Percentiles rank a stretch among this genome's conserved stretches.
phyloP scores from a whole-genome alignment of 2,113 vertebrate genomes.

The Nesoenas mayeri region DNA sequence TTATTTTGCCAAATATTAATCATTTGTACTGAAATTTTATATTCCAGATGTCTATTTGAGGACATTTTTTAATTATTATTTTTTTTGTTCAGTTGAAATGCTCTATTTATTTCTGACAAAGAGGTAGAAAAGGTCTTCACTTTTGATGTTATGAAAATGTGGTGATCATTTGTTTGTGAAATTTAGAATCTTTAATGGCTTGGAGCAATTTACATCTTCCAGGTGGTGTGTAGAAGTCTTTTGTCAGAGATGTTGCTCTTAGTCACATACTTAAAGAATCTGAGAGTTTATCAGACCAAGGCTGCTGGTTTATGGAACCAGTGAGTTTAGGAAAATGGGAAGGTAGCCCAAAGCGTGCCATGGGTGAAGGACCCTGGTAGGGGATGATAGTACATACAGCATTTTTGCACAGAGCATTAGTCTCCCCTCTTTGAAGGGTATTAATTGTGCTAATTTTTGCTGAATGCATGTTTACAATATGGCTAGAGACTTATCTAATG shows the following conservation, averaged over 20 bases:
- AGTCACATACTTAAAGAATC: neutral
- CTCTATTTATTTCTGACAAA: neutral
- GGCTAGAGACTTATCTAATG: neutral
- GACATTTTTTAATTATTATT: neutral
- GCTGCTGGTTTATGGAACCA: neutral
- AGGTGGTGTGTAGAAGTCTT: neutral
- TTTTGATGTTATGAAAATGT: neutral
- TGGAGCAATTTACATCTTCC: neutral
- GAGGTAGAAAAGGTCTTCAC: neutral
- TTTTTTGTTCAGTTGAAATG: neutral
- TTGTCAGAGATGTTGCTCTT: neutral
- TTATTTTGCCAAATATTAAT: slow-evolving; percentile 46
- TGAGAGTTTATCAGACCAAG: neutral
- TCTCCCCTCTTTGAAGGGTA: neutral
- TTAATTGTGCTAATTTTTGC: neutral
- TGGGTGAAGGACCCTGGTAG: neutral
- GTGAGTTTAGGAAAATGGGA: neutral
- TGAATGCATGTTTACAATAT: neutral
- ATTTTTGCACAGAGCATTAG: neutral
- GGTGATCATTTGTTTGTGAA: neutral
- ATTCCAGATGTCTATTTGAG: neutral
- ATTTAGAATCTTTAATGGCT: neutral
- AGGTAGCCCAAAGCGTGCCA: neutral
- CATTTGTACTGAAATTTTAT: neutral
- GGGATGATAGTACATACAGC: too few relatives aligned